Evolutionary conservation across 2,888 invertebrate species (phyloP), one percentile per base, ranked within the genome.

Genomic region (Gibbula magus): DNA sequence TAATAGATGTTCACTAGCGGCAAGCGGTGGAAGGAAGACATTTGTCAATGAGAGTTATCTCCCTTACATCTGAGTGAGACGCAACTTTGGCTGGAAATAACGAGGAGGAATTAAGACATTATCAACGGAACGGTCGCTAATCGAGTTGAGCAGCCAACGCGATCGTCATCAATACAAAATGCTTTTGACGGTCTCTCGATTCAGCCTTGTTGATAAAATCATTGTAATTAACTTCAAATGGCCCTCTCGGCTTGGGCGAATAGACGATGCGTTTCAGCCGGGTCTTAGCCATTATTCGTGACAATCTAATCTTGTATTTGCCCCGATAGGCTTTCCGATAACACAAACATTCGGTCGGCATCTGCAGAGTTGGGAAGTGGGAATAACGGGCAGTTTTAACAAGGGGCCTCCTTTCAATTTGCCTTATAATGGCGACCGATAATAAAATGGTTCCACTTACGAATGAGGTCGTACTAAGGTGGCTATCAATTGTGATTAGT

Each of bases 191-290:
- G 73, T 74, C 77, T 61, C 74, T 56, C 29, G 56, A 29, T n/a
- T 61, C 22, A 45, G 22, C 29, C 20, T 25, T 35, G 66, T 56
- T 77, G 80, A 79, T 81, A 81, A 67, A 79, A 81, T 77, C 79
- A 77, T 79, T 79, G 79, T 81, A 81, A 81, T 81, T 81, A 81
- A 79, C 81, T 81, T 81, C 79, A 81, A 81, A 81, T 79, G 74
- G 79, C 79, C 79, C 74, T 61, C 79, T 70, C 77, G 66, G 66
- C 77, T 66, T 51, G 66, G 51, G 25, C 29, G 66, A 77, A 77
- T 29, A 51, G 66, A 29, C 35, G 32, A 61, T 51, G 29, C 45
- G 39, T 77, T 66, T 45, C 61, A 22, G 61, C 45, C 45, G 25
- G 45, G 25, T 22, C 39, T 22, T 77, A 22, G n/a, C 29, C 77